These are phyloP conservation scores for Taurulus bubalis DNA, from an alignment of 2,113 vertebrate species.

Conservation along the genomic window DNA sequence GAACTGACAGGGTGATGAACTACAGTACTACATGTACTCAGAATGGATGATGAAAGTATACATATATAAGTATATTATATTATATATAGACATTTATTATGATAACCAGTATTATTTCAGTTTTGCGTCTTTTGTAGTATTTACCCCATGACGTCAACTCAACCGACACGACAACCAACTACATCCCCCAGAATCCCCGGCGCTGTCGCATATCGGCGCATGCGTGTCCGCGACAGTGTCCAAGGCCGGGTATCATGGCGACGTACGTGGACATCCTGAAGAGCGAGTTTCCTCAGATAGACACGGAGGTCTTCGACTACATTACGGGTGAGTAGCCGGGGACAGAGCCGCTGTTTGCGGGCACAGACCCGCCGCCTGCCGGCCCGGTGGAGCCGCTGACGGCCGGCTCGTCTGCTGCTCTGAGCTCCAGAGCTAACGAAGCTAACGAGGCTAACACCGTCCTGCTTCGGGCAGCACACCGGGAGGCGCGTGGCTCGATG, in stretches of 20 bases:
- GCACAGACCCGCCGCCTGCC: background rate
- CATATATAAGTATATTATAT: too few species aligned
- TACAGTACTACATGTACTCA: too few species aligned
- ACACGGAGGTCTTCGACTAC: constrained; percentile 93
- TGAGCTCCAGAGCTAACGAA: constrained; percentile 22
- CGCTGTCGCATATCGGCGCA: constrained; percentile 55
- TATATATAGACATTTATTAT: background rate
- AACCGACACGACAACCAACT: constrained; percentile 38
- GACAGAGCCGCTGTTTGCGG: background rate
- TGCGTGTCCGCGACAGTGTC: constrained; percentile 61
- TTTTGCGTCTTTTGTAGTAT: background rate
- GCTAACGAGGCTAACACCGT: constrained; percentile 37
- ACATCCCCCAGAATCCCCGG: constrained; percentile 60
- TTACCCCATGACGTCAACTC: background rate
- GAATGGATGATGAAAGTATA: too few species aligned
- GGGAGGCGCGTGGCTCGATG: too few species aligned
- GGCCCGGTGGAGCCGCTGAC: background rate
- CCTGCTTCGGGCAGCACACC: too few species aligned
- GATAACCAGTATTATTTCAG: too few species aligned
- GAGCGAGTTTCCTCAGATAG: constrained; percentile 95
- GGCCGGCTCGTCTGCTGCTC: background rate
- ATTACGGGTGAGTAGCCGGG: constrained; percentile 87
- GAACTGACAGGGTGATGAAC: too few species aligned
- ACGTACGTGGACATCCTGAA: constrained; percentile 94
- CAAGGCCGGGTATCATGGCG: constrained; percentile 89